Evolutionary conservation across 1,140 invertebrate genomes (phyloP).

Genomic region (Oscheius sp.): DNA sequence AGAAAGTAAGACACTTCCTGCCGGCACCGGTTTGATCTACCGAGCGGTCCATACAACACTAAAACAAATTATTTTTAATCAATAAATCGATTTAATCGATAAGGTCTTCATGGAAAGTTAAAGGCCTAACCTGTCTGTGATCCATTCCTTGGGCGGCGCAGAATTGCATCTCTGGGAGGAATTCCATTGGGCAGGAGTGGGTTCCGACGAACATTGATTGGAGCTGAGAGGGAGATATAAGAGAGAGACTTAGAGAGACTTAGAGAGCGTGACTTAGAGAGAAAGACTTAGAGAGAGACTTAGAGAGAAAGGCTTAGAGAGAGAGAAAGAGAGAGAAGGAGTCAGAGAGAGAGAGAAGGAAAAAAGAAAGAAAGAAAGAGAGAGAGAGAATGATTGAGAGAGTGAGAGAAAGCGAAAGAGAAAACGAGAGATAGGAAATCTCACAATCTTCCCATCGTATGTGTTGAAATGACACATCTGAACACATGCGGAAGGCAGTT

Average conservation of each 20-base stretch:
- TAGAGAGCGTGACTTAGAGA: too few relatives aligned
- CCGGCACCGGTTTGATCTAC: conserved; percentile 28
- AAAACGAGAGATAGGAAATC: background rate
- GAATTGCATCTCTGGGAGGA: conserved; percentile 35
- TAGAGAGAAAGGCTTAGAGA: too few relatives aligned
- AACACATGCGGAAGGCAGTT: conserved; percentile 29
- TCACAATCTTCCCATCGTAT: conserved; percentile 17
- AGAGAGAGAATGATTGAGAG: too few relatives aligned
- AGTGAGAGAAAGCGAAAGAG: background rate
- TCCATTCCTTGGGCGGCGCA: conserved; percentile 36
- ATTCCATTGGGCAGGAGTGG: conserved; percentile 21
- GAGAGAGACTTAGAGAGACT: too few relatives aligned
- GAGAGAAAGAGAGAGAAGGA: too few relatives aligned
- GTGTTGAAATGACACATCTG: conserved; percentile 29
- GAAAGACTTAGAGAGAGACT: too few relatives aligned
- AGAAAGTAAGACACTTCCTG: conserved; percentile 33
- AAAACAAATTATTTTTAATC: background rate
- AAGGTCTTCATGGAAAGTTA: background rate
- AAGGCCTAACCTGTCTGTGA: conserved; percentile 11
- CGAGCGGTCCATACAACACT: conserved; percentile 22
- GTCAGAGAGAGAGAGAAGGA: too few relatives aligned
- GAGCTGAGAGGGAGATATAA: conserved; percentile 8
- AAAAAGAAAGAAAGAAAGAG: too few relatives aligned
- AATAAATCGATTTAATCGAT: background rate
- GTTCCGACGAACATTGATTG: conserved; percentile 26